A percentile compares a stretch with the other conserved stretches of the same genome.
These are phyloP conservation scores for Parapsyche elsis DNA, from an alignment of 1,140 invertebrate species.

Conservation along the genomic window DNA sequence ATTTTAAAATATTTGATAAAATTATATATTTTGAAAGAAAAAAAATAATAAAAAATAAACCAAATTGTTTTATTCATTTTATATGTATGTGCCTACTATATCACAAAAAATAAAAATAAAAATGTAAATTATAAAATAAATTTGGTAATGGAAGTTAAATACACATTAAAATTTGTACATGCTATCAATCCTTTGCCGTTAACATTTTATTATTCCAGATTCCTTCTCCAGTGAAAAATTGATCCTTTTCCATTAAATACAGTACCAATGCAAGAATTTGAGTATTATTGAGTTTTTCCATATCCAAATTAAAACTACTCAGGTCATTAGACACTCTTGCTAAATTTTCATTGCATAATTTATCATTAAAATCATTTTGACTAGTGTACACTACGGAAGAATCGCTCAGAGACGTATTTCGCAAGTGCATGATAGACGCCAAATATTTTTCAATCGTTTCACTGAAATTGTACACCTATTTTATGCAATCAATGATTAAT, in stretches of 20 bases:
- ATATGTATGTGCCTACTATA: not conserved
- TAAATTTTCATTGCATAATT: slow-evolving; percentile 15
- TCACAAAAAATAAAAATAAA: not conserved
- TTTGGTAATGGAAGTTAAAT: not conserved
- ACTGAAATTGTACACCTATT: slow-evolving; percentile 28
- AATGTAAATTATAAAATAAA: too few species aligned
- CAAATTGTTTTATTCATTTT: slow-evolving; percentile 8
- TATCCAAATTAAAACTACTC: not conserved
- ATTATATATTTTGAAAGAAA: not conserved
- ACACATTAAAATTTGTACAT: too few species aligned
- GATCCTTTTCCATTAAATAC: slow-evolving; percentile 60
- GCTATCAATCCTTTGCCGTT: not conserved
- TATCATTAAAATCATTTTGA: slow-evolving; percentile 19
- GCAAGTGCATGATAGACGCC: not conserved
- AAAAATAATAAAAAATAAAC: not conserved
- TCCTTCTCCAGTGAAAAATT: slow-evolving; percentile 60
- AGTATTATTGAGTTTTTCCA: slow-evolving; percentile 12
- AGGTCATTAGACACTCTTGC: not conserved
- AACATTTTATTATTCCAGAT: slow-evolving; percentile 56
- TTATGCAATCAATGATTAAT: not conserved
- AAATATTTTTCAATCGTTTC: slow-evolving; percentile 14
- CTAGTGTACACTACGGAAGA: not conserved
- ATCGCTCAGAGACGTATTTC: not conserved
- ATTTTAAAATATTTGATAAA: not conserved
- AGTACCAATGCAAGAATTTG: slow-evolving; percentile 57